phyloP scores from a whole-genome alignment of 2,113 vertebrate genomes.

The Laticauda laticaudata region DNA sequence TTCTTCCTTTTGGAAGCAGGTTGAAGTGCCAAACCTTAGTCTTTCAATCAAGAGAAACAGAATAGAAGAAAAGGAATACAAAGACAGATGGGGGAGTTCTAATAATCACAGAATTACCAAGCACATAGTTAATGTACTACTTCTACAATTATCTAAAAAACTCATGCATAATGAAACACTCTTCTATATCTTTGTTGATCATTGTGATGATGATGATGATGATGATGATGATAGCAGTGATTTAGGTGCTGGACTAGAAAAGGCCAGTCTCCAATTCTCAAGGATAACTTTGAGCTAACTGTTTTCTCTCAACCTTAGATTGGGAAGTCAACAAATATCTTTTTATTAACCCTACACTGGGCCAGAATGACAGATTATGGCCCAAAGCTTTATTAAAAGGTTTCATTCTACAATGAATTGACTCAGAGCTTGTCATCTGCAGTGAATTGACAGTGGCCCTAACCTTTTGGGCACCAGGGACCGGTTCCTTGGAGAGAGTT shows the following conservation, averaged over 20 bases:
- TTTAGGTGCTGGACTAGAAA: not conserved
- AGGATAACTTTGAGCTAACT: not conserved
- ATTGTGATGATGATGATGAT: not conserved
- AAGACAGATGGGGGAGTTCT: not conserved
- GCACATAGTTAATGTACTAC: not conserved
- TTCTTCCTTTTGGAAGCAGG: not conserved
- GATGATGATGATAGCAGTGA: not conserved
- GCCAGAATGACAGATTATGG: not conserved
- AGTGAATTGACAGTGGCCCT: not conserved
- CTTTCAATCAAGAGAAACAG: not conserved
- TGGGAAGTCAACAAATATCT: not conserved
- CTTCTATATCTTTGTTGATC: not conserved
- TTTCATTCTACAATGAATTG: not conserved
- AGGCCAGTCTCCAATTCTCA: not conserved
- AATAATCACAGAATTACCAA: too few species aligned
- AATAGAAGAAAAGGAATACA: not conserved
- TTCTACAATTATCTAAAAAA: not conserved
- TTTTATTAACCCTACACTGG: not conserved
- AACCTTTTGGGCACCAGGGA: too few species aligned
- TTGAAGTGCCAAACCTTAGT: not conserved
- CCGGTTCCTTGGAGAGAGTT: too few species aligned
- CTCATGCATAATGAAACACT: not conserved
- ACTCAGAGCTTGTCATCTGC: not conserved
- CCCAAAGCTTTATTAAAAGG: not conserved
- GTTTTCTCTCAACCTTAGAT: not conserved